Base-by-base conservation (phyloP, 2,797 vertebrate genomes). In the Limosa lapponica region DNA sequence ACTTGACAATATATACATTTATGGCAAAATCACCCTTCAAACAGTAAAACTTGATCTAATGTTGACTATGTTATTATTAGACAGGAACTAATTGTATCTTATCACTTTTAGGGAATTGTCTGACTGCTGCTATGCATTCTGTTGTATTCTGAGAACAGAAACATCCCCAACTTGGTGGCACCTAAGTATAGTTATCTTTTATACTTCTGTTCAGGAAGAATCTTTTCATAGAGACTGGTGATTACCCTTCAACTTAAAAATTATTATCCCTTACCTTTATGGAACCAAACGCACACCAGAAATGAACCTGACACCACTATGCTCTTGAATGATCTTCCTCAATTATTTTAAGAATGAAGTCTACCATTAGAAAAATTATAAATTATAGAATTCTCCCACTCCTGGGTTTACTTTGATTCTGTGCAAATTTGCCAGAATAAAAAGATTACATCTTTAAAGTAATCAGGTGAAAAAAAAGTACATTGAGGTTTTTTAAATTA, bases 401-500 rank as follows among this genome's bases (percentile, higher is more conserved):
- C 48, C 24, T 58, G 65, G 65, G 90, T 90, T 91, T 92, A 89
- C 95, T 95, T 95, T 91, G 73, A 95, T 92, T 78, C 83, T 95
- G 92, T 95, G 73, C 67, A 95, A 95, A 92, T 94, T 94, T 89
- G 58, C 81, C n/a, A 71, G 59, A 84, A 92, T 77, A 80, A 89
- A 82, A 85, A 89, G 85, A 92, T 81, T 87, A 94, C 65, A 82
- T 96, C 86, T 73, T 46, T 66, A 77, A 87, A 88, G 87, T 82
- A 94, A 95, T 55, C 87, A 96, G 89, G 87, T 91, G 65, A 9
- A 82, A 95, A 92, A 92, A 88, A 30, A 34, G 64, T 77, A 91
- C 71, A 91, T 83, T 70, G 90, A 91, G 89, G 28, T 90, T 96
- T 97, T 96, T 97, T 62, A 91, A 96, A 95, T 96, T 96, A 96